These are phyloP conservation scores for Erythrocercus mccallii DNA, from an alignment of 2,113 vertebrate species.

Conservation along the genomic window DNA sequence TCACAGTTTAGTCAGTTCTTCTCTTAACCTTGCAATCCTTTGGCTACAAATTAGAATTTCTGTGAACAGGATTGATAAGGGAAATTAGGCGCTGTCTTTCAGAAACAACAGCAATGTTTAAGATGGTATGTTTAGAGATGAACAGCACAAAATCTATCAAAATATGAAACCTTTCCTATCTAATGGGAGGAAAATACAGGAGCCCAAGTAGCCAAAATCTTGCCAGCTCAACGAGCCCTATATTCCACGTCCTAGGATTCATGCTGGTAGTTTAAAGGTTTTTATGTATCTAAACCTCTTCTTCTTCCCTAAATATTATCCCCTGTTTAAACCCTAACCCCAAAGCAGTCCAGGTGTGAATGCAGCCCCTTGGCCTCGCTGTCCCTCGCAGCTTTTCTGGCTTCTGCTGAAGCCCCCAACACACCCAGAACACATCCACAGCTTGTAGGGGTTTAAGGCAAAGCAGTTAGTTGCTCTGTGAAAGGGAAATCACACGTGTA, in stretches of 20 bases:
- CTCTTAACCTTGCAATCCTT: constrained; percentile 60
- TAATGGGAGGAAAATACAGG: background rate
- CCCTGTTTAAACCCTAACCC: background rate
- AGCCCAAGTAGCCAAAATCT: background rate
- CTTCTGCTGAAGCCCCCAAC: background rate
- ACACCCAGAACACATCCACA: background rate
- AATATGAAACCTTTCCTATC: constrained; percentile 5
- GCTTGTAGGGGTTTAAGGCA: background rate
- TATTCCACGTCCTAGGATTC: background rate
- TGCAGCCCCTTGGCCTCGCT: background rate
- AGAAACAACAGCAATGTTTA: constrained; percentile 16
- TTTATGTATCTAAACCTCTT: background rate
- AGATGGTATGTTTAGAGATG: constrained; percentile 32
- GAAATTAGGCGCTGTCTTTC: constrained; percentile 51
- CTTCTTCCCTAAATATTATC: background rate
- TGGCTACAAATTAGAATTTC: constrained; percentile 62
- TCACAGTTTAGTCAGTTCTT: constrained; percentile 68
- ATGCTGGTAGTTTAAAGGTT: background rate
- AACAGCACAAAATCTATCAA: constrained; percentile 32
- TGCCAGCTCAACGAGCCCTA: background rate
- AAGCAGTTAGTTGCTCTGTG: background rate
- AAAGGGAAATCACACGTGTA: background rate
- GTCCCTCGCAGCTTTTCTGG: background rate
- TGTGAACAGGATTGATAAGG: constrained; percentile 55
- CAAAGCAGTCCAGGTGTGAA: background rate